Percentiles rank a stretch among this genome's conserved stretches.
phyloP scores from a whole-genome alignment of 1,140 invertebrate species.

The Zaprionus inermis region DNA sequence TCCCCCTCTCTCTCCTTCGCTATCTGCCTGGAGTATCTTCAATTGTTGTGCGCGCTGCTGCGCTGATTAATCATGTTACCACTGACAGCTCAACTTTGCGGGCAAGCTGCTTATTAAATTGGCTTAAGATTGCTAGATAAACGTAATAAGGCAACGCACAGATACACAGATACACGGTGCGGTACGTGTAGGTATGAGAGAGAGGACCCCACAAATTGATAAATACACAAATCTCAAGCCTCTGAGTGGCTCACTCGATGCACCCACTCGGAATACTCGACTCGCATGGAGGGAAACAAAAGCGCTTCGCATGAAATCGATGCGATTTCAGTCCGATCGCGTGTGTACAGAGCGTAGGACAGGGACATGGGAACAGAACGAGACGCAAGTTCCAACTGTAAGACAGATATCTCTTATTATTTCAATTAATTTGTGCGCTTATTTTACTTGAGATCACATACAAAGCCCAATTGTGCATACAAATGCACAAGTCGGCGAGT shows the following conservation, averaged over 20 bases:
- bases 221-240: constrained; percentile 62
- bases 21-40: constrained; percentile 51
- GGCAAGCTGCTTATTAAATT: constrained; percentile 80
- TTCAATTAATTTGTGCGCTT: constrained; percentile 77
- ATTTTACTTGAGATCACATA: constrained; percentile 36
- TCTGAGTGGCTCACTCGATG: constrained; percentile 50
- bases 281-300: constrained; percentile 34
- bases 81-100: constrained; percentile 81
- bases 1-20: constrained; percentile 9
- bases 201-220: constrained; percentile 78
- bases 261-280: constrained; percentile 55
- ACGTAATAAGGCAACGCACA: constrained; percentile 54
- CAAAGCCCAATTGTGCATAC: constrained; percentile 57
- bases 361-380: background rate
- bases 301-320: constrained; percentile 60
- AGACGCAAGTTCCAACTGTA: no score
- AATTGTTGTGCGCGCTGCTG: constrained; percentile 67
- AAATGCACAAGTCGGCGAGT: constrained; percentile 26
- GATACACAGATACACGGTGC: constrained; percentile 26
- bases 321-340: constrained; percentile 71
- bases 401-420: constrained; percentile 64
- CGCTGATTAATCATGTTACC: constrained; percentile 79
- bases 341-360: constrained; percentile 34
- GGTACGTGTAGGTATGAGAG: constrained; percentile 74
- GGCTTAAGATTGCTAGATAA: constrained; percentile 82